Base-by-base conservation (phyloP, 2,888 invertebrate species). In the Punctoribates punctum region DNA sequence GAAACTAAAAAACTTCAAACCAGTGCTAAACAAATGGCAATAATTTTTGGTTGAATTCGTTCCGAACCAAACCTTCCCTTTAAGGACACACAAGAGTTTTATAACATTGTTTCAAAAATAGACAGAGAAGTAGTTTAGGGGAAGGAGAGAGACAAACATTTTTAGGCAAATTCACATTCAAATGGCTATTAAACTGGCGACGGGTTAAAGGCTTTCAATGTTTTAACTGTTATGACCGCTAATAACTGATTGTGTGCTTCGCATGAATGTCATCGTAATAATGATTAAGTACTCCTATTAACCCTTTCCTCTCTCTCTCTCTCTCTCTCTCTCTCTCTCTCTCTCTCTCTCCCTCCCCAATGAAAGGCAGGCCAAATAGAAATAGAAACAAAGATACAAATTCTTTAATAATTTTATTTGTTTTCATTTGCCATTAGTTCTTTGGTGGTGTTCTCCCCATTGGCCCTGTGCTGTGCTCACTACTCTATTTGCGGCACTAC, bases 241-340 rank as follows among this genome's bases (percentile, higher is more conserved):
- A 46, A 67, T 46, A 70, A 65, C 60, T 46, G 60, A 75, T 27
- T 75, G 25, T 73, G 20, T 73, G 29, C 38, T 75, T 27, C 20
- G 20, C 54, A 65, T 51, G 17, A 72, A 75, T 75, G 54, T 54
- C 73, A 42, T 17, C 29, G 20, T 38, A 62, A 62, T 27, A 27
- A 27, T 62, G 62, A 62, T 62, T 6, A 62, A 62, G 25, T 62
- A 62, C n/a, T 27, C 5, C 62, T 62, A 62, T 62, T 62, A 27
- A 62, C 25, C 27, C 13, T 29, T 60, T 29, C 29, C 60, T 27
- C 60, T 27, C 60, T 60, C 23, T 6, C 15, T 11, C 25, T 27
- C 60, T 27, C 2, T 60, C 60, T 27, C 25, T 27, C 2, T 57
- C 60, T 27, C 60, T 27, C 60, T 60, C 23, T 6, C 15, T 11